Base-by-base conservation (phyloP, 2,797 vertebrate species). In the Myotis vivesi region DNA sequence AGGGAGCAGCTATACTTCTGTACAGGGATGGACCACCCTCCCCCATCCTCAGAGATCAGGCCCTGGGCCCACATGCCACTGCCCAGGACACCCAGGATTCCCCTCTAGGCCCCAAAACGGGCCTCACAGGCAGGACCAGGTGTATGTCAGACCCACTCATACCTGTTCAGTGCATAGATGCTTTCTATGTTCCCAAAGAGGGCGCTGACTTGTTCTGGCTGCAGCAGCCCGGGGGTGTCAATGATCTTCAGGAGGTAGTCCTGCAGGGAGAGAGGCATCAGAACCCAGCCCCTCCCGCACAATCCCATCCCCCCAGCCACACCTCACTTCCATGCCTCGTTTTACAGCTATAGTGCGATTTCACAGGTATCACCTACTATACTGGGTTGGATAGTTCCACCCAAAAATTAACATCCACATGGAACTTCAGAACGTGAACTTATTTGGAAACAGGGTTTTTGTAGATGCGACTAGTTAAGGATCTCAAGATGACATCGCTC, bases 121-220 rank as follows among this genome's bases (percentile, higher is more conserved):
- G 22, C 13, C 19, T 33, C 38, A 2, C 19, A 64, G 79, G 16
- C 51, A 62, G 28, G 53, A 69, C 15, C 2, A 0, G 19, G 13
- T 20, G n/a, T 0, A 36, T 7, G 28, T 7, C 19, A 28, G 53
- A 30, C 55, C 44, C 16, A 1, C n/a, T 15, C 94, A 59, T 96
- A 99, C 99, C 99, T 99, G 98, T 99, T 99, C 95, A 99, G 99
- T 94, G 99, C 99, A 0, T 99, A 99, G 97, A 99, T 99, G 98
- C 99, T 99, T 96, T 99, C 99, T 49, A 99, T 99, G 98, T 99
- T 99, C 93, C 99, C 99, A 20, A 99, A 99, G 72, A 99, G 98
- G 2, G 98, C 99, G 8, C 99, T 99, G 96, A 99, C 99, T 97
- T 99, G 99, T 87, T 99, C 99, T 0, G 99, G 99, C 6, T 98